These are phyloP conservation scores for Lepus oiostolus DNA, from an alignment of 2,797 vertebrate species.

Conservation along the genomic window DNA sequence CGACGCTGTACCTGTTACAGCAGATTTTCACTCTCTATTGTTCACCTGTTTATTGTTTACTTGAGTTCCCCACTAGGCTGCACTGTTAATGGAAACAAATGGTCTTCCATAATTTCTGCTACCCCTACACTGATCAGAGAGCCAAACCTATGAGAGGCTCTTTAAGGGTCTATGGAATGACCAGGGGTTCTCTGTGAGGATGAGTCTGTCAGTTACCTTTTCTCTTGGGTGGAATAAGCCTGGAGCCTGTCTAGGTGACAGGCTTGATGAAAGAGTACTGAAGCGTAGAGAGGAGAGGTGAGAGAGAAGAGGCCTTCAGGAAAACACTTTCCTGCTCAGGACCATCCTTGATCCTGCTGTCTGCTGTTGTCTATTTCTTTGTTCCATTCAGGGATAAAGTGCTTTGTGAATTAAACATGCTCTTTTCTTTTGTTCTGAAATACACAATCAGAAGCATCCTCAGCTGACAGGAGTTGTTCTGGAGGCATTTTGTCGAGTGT, in stretches of 20 bases:
- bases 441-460: background rate
- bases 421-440: slow-evolving; percentile 1
- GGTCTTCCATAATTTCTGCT: background rate
- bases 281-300: background rate
- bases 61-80: background rate
- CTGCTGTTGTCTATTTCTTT: background rate
- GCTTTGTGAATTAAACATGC: slow-evolving; percentile 18
- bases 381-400: slow-evolving; percentile 26
- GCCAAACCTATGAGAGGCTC: background rate
- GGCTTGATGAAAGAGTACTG: background rate
- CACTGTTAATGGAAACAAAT: background rate
- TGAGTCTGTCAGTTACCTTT: background rate
- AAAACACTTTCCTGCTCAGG: background rate
- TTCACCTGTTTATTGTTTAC: background rate
- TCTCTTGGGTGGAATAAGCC: background rate
- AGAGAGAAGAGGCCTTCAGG: background rate
- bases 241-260: background rate
- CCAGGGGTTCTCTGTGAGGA: background rate
- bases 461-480: background rate
- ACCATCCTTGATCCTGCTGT: background rate
- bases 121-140: background rate
- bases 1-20: background rate
- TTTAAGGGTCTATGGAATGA: background rate
- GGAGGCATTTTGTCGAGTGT: slow-evolving; percentile 38
- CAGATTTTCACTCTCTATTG: background rate